Percentiles rank a stretch among this genome's conserved stretches.
These are phyloP conservation scores for Callinectes sapidus DNA, from an alignment of 2,888 invertebrate species.

Conservation along the genomic window DNA sequence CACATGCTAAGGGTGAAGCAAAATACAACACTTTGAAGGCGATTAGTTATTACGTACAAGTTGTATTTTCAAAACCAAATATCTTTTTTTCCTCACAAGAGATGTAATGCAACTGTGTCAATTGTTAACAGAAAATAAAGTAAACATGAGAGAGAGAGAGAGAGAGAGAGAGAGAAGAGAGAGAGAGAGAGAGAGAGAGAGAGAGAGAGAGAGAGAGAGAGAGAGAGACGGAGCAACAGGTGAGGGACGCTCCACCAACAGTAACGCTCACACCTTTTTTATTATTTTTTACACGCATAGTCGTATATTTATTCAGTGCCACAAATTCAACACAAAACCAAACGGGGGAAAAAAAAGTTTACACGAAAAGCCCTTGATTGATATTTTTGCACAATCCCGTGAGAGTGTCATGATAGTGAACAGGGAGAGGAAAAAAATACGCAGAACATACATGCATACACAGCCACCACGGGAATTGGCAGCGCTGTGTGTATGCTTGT, in stretches of 20 bases:
- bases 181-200: constrained; percentile 15
- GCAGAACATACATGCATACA: neutral
- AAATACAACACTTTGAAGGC: neutral
- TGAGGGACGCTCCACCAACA: constrained; percentile 9
- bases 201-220: constrained; percentile 21
- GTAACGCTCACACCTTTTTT: neutral
- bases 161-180: constrained; percentile 5
- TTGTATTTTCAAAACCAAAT: neutral
- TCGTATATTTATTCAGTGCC: neutral
- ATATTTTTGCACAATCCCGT: constrained; percentile 24
- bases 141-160: neutral
- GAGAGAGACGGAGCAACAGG: constrained; percentile 9
- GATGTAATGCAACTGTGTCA: neutral
- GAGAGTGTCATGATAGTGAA: constrained; percentile 9
- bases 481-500: neutral
- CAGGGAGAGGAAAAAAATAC: neutral
- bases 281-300: neutral
- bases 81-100: neutral
- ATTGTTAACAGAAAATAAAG: neutral
- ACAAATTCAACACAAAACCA: neutral
- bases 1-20: neutral
- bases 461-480: neutral
- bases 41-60: neutral
- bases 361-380: constrained; percentile 1
- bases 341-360: neutral